Evolutionary conservation across 1,140 invertebrate species (phyloP).

Genomic region (Brachionus rubens): DNA sequence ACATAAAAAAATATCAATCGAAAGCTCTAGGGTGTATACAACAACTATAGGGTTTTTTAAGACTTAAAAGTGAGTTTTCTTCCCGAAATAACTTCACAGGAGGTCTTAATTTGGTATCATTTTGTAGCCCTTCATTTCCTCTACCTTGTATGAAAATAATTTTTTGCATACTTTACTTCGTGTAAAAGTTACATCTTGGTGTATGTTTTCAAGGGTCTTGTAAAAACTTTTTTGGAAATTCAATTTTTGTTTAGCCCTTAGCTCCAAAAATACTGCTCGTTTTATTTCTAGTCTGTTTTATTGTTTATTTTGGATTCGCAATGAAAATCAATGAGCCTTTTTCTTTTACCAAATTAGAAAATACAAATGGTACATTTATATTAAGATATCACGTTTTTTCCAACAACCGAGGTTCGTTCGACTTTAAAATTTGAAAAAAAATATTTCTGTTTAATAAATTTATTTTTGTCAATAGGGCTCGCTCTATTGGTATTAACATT

Average conservation of each 20-base stretch:
- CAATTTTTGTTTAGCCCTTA: too few species aligned
- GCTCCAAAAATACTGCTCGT: neutral
- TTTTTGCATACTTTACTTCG: neutral
- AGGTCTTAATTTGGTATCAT: too few species aligned
- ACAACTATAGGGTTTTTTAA: too few species aligned
- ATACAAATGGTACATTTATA: neutral
- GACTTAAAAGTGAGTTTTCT: too few species aligned
- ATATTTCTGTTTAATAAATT: neutral
- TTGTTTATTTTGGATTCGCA: slow-evolving; percentile 40
- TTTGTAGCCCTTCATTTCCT: too few species aligned
- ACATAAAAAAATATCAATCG: too few species aligned
- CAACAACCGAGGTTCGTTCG: neutral
- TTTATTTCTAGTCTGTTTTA: neutral
- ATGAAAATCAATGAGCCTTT: slow-evolving; percentile 28
- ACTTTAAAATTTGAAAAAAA: neutral
- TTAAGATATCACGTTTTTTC: slow-evolving; percentile 27
- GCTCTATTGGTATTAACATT: neutral
- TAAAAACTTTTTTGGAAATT: too few species aligned
- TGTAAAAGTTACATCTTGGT: too few species aligned
- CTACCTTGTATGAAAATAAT: too few species aligned
- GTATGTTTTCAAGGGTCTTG: too few species aligned
- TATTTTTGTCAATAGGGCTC: slow-evolving; percentile 5
- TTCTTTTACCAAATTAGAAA: neutral
- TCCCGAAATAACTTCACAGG: too few species aligned
- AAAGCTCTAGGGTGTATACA: too few species aligned